Percentiles rank a stretch among this genome's conserved stretches.
Conservation (phyloP, 2,113 vertebrate species). For the Phaethon lepturus region DNA sequence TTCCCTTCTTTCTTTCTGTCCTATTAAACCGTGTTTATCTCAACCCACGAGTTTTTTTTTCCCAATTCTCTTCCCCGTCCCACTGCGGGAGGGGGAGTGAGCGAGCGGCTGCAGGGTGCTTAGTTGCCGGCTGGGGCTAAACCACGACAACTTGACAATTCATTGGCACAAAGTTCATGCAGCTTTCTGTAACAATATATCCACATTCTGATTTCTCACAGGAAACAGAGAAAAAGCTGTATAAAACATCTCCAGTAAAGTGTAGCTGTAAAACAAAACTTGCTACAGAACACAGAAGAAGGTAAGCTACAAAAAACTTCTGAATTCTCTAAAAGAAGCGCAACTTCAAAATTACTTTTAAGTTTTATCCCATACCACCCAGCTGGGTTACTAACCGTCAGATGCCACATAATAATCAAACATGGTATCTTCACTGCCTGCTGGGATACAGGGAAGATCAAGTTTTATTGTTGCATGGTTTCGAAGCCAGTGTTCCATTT, state of each 20-base stretch:
- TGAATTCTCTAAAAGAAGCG: not conserved
- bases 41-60: too few species aligned
- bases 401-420: constrained; percentile 89
- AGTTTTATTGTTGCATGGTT: constrained; percentile 69
- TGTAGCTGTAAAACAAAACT: not conserved
- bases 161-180: not conserved
- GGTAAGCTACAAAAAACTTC: not conserved
- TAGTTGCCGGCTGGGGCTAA: too few species aligned
- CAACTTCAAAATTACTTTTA: not conserved
- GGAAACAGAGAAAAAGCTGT: not conserved
- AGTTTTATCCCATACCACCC: not conserved
- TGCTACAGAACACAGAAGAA: not conserved
- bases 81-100: too few species aligned
- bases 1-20: too few species aligned
- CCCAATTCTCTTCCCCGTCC: too few species aligned
- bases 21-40: too few species aligned
- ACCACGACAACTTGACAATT: too few species aligned
- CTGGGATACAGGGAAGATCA: constrained; percentile 80
- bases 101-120: too few species aligned
- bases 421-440: constrained; percentile 81
- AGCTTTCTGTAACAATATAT: not conserved
- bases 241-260: not conserved
- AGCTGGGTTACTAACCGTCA: constrained; percentile 78
- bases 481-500: constrained; percentile 89
- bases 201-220: not conserved